Conservation (phyloP, 2,113 vertebrate species). For the Orientallactaga bullata region DNA sequence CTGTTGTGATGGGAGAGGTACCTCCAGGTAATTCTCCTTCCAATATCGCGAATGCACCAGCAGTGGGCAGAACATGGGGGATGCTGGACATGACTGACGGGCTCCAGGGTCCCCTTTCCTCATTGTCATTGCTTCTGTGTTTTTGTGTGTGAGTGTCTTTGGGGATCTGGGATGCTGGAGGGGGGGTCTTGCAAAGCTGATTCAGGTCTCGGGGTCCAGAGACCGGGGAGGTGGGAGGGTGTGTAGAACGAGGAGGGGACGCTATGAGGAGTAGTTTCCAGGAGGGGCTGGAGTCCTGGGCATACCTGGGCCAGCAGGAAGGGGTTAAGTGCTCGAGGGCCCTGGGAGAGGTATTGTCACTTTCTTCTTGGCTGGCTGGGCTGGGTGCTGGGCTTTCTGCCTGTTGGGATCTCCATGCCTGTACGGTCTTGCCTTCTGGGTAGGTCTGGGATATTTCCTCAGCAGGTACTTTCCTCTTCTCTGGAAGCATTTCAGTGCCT, state of each 20-base stretch:
- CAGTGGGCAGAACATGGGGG: background rate
- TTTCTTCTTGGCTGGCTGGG: background rate
- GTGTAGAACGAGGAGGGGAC: background rate
- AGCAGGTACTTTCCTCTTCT: background rate
- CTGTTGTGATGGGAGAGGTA: background rate
- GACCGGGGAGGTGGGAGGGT: accelerated
- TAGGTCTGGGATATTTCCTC: conserved; percentile 47
- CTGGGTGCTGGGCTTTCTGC: background rate
- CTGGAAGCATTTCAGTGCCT: background rate
- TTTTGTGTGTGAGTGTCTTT: background rate
- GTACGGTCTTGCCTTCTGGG: conserved; percentile 54
- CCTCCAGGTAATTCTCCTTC: background rate
- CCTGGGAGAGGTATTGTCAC: background rate
- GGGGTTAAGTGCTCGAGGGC: background rate
- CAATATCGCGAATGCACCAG: background rate
- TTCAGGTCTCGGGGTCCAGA: background rate
- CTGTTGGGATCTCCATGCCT: background rate
- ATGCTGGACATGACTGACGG: background rate
- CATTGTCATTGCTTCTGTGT: background rate
- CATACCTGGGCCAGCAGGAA: background rate
- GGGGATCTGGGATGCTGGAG: background rate
- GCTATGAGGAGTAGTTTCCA: background rate
- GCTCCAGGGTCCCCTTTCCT: background rate
- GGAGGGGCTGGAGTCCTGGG: background rate
- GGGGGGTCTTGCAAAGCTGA: background rate